Conservation (phyloP, 1,140 invertebrate genomes). For the Hyles euphorbiae region DNA sequence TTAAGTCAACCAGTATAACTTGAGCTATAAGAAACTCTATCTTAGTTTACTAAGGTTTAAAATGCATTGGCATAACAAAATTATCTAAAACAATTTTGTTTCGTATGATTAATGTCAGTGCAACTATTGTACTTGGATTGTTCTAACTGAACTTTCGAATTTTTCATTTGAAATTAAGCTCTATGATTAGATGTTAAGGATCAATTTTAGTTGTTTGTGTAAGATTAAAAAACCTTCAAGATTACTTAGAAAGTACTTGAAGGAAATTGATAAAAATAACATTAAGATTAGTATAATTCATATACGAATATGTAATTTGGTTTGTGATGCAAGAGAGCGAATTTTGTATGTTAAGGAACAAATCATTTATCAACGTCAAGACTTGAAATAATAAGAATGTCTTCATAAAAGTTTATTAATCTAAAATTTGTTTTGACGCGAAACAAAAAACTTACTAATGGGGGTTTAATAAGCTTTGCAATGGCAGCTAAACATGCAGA, state of each 20-base stretch:
- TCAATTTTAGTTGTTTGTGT: constrained; percentile 14
- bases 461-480: no score
- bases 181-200: constrained; percentile 15
- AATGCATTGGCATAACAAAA: constrained; percentile 14
- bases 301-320: constrained; percentile 10
- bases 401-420: no score
- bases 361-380: constrained; percentile 7
- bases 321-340: constrained; percentile 5
- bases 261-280: constrained; percentile 56
- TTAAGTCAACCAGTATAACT: constrained; percentile 30
- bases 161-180: constrained; percentile 25
- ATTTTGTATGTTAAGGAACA: constrained; percentile 4
- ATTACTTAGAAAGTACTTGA: constrained; percentile 48
- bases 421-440: no score
- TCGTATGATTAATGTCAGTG: constrained; percentile 53
- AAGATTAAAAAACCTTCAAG: constrained; percentile 27
- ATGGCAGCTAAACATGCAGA: no score
- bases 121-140: constrained; percentile 16
- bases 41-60: constrained; percentile 6
- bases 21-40: constrained; percentile 14
- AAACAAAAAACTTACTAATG: no score
- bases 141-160: not conserved
- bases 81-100: constrained; percentile 48
- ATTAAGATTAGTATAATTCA: constrained; percentile 45
- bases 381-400: no score